Evolutionary conservation across 2,113 vertebrate genomes (phyloP), one percentile per base, ranked within the genome.

Genomic region (Embiotoca jacksoni): DNA sequence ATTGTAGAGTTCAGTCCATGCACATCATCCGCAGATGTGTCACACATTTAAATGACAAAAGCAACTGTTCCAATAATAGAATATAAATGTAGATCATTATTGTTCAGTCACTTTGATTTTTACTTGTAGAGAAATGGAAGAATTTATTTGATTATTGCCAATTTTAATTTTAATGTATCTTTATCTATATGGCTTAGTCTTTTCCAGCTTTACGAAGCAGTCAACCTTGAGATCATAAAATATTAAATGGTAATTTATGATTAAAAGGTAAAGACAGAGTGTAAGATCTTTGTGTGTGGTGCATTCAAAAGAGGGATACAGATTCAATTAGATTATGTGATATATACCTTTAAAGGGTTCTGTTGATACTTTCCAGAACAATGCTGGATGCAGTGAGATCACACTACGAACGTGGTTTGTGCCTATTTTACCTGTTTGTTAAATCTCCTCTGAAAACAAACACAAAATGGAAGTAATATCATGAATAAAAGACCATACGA

Each of bases 21-120:
- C 31, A 71, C 58, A 41, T 85, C 77, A 41, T 56, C 50, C 10
- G 33, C 36, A 30, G 36, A 64, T 81, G 60, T 76, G 76, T 67
- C 50, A 72, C 75, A 58, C 16, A 61, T 68, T 70, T 10, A 37
- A 55, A 80, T 69, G 32, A 76, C n/a, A n/a, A 57, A 14, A 46
- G 36, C 10, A 55, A 39, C 16, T 32, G 9, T 69, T 33, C 35
- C 49, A 60, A 64, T 49, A 66, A 41, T 0, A 46, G 32, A 6
- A 58, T n/a, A 32, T 8, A 37, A n/a, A 58, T 56, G 6, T 13
- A 63, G 7, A 52, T 53, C 9, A 36, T 41, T 41, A 15, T 8
- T 41, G 2, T 54, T 39, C 31, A 57, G 61, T 23, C 5, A 23
- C 16, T 55, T 23, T 36, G n/a, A 46, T 68, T 75, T 23, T 35